Base-by-base conservation (phyloP, 1,140 invertebrate species). In the Mizuhopecten yessoensis region DNA sequence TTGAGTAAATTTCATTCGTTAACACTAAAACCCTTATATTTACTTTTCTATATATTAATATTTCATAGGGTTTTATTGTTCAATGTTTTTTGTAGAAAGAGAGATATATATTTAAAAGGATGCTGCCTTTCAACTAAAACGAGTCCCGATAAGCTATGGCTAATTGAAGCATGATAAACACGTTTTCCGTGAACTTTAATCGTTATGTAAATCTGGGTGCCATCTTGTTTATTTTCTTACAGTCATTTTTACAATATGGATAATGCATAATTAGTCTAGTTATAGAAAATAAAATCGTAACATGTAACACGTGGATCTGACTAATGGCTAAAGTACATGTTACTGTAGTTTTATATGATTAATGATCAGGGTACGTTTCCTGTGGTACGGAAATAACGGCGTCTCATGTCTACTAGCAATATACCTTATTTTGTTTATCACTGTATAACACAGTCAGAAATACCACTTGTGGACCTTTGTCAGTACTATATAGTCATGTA, bases 231-330 rank as follows among this genome's bases (percentile, higher is more conserved):
- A 75, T 75, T 75, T 75, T 75, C n/a, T 29, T 75, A 75, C 29
- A 75, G 57, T 29, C 57, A 75, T 75, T 1, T 75, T 75, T 75
- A 75, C 17, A n/a, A 17, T 29, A 75, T 29, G 57, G 15, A 75
- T 75, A 29, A 75, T 75, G 57, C 7, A 75, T 75, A 75, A 75
- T 75, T 75, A 75, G 57, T 75, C 57, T 75, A 75, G 57, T 75
- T 75, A 75, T 29, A 75, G 57, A 29, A n/a, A 17, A 75, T 75
- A n/a, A 45, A 29, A 29, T 75, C 23, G 23, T n/a, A 5, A 29
- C 3, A 17, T 29, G 57, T 29, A 75, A 75, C 57, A 75, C 45
- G 45, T n/a, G 57, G 11, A 75, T 75, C 57, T 29, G 57, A 75
- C 2, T 75, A 75, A 29, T 75, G 57, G 9, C n/a, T 29, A 75